These are phyloP conservation scores for Dermochelys coriacea DNA, from an alignment of 2,797 vertebrate genomes.

Conservation along the genomic window DNA sequence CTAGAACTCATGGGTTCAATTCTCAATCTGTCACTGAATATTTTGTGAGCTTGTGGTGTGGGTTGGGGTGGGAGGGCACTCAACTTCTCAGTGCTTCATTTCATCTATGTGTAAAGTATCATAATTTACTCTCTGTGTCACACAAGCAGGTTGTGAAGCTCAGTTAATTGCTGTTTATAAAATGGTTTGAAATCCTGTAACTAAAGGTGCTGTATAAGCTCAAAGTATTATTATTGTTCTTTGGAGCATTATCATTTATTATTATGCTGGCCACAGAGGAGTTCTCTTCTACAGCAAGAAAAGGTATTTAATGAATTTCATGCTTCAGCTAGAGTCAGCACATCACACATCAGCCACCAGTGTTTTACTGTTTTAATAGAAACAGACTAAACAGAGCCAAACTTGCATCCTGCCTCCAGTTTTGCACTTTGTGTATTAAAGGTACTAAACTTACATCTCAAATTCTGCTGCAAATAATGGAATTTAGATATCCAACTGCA, in stretches of 20 bases:
- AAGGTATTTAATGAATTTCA: not conserved
- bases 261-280: not conserved
- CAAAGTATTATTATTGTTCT: not conserved
- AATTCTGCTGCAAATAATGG: not conserved
- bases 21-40: not conserved
- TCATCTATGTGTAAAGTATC: not conserved
- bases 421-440: not conserved
- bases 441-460: not conserved
- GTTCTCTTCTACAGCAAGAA: not conserved
- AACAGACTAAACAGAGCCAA: not conserved
- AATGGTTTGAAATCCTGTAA: constrained; percentile 28
- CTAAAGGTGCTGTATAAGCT: not conserved
- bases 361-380: not conserved
- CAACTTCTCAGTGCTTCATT: not conserved
- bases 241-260: not conserved
- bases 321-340: not conserved
- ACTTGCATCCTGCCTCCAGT: not conserved
- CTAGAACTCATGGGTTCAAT: not conserved
- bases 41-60: not conserved
- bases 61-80: not conserved
- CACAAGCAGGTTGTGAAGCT: not conserved
- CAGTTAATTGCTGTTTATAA: constrained; percentile 21
- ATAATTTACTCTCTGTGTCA: not conserved
- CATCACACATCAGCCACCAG: not conserved
- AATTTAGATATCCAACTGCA: not conserved